Evolutionary conservation across 2,888 invertebrate genomes (phyloP).

Genomic region (Scaptodrosophila latifasciaeformis): DNA sequence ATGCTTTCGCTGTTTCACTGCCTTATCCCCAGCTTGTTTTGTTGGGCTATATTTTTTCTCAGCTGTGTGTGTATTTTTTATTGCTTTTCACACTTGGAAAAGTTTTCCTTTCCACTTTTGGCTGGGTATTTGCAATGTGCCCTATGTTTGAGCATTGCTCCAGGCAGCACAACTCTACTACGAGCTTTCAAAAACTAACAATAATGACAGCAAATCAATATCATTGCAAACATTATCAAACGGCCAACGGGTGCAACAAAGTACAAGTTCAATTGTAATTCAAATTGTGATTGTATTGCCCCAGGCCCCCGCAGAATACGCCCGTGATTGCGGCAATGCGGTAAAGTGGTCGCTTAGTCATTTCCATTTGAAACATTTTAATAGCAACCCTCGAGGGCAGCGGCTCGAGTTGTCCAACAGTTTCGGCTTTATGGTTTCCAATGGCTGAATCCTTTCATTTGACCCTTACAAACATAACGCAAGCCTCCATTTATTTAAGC

Average conservation of each 20-base stretch:
- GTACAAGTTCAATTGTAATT: constrained; percentile 54
- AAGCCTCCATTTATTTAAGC: constrained; percentile 19
- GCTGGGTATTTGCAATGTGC: neutral
- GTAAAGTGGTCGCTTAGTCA: constrained; percentile 35
- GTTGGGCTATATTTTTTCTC: too few relatives aligned
- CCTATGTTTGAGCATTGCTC: constrained; percentile 4
- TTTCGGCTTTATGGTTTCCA: constrained; percentile 18
- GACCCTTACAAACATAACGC: constrained; percentile 32
- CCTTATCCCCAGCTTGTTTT: too few relatives aligned
- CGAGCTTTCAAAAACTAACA: constrained; percentile 48
- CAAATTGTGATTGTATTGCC: neutral
- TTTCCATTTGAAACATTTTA: constrained; percentile 33
- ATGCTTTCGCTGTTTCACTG: neutral
- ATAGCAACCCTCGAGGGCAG: constrained; percentile 7
- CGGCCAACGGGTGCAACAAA: constrained; percentile 31
- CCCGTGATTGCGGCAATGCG: too few relatives aligned
- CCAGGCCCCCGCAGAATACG: neutral
- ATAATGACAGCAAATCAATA: constrained; percentile 66
- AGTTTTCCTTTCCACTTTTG: neutral
- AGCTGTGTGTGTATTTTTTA: neutral
- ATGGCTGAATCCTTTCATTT: constrained; percentile 24
- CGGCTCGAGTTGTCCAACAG: too few relatives aligned
- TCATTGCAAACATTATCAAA: constrained; percentile 36
- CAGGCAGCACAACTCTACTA: neutral
- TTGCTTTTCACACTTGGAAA: constrained; percentile 23